Evolutionary conservation across 2,797 vertebrate genomes (phyloP).

Genomic region (Semaprochilodus insignis): DNA sequence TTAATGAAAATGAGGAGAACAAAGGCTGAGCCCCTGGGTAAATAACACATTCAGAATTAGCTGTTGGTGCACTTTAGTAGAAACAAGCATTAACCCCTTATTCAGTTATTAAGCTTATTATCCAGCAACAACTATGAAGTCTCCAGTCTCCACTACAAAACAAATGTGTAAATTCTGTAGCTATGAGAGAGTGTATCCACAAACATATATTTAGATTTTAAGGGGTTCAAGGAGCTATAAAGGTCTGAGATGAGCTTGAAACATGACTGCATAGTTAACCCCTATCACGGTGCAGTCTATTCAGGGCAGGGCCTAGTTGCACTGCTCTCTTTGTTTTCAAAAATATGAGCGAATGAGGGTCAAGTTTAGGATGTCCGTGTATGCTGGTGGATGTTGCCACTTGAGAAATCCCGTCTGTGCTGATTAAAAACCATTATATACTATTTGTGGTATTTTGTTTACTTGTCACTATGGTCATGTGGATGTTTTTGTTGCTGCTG

Average conservation of each 20-base stretch:
- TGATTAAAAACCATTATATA: conserved; percentile 23
- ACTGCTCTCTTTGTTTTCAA: background rate
- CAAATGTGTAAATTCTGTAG: too few species aligned
- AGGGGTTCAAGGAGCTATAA: too few species aligned
- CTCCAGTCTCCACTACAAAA: too few species aligned
- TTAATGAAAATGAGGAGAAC: conserved; percentile 3
- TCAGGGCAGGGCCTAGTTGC: background rate
- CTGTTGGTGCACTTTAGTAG: conserved; percentile 1
- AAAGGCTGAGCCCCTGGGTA: background rate
- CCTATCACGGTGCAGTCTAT: background rate
- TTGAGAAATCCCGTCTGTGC: conserved; percentile 1
- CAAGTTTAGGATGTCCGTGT: conserved; percentile 2
- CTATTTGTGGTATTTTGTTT: conserved; percentile 27
- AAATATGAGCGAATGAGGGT: conserved; percentile 13
- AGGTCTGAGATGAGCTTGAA: too few species aligned
- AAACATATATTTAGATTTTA: too few species aligned
- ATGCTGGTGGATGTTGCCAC: background rate
- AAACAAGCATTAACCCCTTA: background rate
- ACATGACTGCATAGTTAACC: background rate
- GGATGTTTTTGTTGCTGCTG: conserved; percentile 8
- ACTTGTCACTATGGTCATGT: background rate
- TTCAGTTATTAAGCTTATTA: background rate
- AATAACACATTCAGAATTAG: conserved; percentile 1
- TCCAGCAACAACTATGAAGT: background rate
- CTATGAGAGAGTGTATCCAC: too few species aligned